These are phyloP conservation scores for Schrankia costaestrigalis DNA, from an alignment of 2,888 invertebrate genomes.

Conservation along the genomic window DNA sequence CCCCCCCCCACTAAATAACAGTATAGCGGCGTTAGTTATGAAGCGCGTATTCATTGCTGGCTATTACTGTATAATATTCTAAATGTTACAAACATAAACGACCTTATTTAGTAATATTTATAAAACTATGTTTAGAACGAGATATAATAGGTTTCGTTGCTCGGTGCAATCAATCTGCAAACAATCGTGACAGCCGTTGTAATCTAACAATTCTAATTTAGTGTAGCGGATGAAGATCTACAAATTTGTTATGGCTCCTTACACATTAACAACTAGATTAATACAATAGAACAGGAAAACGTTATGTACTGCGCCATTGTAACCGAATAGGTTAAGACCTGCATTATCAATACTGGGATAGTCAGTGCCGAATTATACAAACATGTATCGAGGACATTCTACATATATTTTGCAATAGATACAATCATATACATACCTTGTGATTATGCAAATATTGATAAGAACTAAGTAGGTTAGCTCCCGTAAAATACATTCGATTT, in stretches of 20 bases:
- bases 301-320: conserved; percentile 12
- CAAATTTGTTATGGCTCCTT: conserved; percentile 27
- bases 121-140: conserved; percentile 8
- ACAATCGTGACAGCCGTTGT: conserved; percentile 48
- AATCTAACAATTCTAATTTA: conserved; percentile 35
- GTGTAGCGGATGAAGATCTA: conserved; percentile 25
- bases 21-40: conserved; percentile 40
- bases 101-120: conserved; percentile 19
- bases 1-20: conserved; percentile 54
- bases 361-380: conserved; percentile 19
- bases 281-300: conserved; percentile 24
- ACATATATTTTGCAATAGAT: conserved; percentile 57
- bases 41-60: conserved; percentile 56
- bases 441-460: conserved; percentile 73
- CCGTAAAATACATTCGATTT: conserved; percentile 62
- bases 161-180: conserved; percentile 47
- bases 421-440: conserved; percentile 31
- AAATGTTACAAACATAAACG: conserved; percentile 25
- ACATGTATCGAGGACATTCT: conserved; percentile 17
- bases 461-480: conserved; percentile 71
- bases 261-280: conserved; percentile 21
- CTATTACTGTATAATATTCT: conserved; percentile 27
- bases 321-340: conserved; percentile 10
- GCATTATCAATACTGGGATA: conserved; percentile 10
- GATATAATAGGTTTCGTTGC: conserved; percentile 16